Percentiles rank a stretch among this genome's conserved stretches.
phyloP scores from a whole-genome alignment of 2,113 vertebrate species.

The Cariama cristata region DNA sequence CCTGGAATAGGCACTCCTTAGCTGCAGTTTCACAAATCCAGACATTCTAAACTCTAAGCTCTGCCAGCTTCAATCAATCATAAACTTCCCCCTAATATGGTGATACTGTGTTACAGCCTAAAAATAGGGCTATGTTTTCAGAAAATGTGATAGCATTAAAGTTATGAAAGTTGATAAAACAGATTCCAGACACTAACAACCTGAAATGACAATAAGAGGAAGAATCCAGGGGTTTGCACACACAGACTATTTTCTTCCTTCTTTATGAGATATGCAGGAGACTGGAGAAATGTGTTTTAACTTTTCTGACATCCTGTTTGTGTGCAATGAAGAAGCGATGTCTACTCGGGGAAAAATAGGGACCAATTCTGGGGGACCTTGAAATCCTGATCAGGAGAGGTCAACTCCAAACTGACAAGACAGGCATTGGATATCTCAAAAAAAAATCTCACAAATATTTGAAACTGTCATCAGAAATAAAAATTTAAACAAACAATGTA shows the following conservation, averaged over 20 bases:
- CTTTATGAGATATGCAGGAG: background rate
- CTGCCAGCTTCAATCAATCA: background rate
- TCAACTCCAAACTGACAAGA: background rate
- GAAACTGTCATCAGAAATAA: background rate
- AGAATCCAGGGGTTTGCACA: background rate
- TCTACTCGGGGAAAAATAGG: background rate
- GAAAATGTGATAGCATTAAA: background rate
- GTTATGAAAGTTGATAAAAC: background rate
- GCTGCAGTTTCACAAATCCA: background rate
- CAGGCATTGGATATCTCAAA: background rate
- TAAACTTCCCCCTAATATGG: background rate
- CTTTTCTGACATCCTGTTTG: background rate
- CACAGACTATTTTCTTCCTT: background rate
- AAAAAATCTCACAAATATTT: background rate
- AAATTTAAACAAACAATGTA: background rate
- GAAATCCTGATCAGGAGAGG: background rate
- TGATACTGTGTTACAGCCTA: background rate
- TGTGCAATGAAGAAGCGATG: background rate
- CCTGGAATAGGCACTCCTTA: background rate
- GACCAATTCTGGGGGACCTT: background rate
- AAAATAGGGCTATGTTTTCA: background rate
- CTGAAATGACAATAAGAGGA: background rate
- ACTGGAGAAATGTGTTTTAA: background rate
- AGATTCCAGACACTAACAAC: background rate
- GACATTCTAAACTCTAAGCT: background rate